These are phyloP conservation scores for Scaptomyza parva DNA, from an alignment of 2,888 invertebrate genomes.

Conservation along the genomic window DNA sequence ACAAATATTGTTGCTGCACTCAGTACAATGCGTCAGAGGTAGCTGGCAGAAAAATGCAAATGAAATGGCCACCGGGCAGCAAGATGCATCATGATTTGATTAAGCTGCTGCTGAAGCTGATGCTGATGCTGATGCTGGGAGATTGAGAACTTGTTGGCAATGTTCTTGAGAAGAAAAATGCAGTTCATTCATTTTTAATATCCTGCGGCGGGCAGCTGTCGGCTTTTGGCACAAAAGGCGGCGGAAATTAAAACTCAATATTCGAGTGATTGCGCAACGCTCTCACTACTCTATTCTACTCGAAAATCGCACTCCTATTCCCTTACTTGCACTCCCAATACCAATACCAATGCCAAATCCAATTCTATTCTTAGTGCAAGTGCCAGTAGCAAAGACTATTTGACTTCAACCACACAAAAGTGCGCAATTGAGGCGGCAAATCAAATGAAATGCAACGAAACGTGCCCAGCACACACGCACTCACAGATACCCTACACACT, in stretches of 20 bases:
- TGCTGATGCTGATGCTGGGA: conserved; percentile 14
- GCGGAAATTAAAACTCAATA: conserved; percentile 80
- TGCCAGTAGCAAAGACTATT: conserved; percentile 55
- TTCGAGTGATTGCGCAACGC: conserved; percentile 69
- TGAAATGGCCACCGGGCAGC: conserved; percentile 23
- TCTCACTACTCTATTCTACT: not conserved
- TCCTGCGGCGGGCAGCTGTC: conserved; percentile 72
- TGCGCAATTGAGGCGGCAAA: conserved; percentile 79
- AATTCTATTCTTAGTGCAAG: conserved; percentile 24
- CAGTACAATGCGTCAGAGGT: conserved; percentile 7
- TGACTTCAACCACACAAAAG: conserved; percentile 74
- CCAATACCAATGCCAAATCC: not conserved
- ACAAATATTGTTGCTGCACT: conserved; percentile 23
- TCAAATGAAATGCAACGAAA: conserved; percentile 76
- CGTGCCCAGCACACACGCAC: conserved; percentile 61
- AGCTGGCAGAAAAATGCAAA: conserved; percentile 35
- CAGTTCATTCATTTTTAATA: conserved; percentile 75
- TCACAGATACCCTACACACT: conserved; percentile 20
- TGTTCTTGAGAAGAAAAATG: conserved; percentile 49
- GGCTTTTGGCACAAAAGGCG: conserved; percentile 56
- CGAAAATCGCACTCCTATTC: conserved; percentile 4
- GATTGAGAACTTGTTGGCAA: conserved; percentile 25
- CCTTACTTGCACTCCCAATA: not conserved
- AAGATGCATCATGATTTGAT: conserved; percentile 25
- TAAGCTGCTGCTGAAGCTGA: conserved; percentile 13